Evolutionary conservation across 2,888 invertebrate species (phyloP).

Genomic region (Lacanobia wlatinum): DNA sequence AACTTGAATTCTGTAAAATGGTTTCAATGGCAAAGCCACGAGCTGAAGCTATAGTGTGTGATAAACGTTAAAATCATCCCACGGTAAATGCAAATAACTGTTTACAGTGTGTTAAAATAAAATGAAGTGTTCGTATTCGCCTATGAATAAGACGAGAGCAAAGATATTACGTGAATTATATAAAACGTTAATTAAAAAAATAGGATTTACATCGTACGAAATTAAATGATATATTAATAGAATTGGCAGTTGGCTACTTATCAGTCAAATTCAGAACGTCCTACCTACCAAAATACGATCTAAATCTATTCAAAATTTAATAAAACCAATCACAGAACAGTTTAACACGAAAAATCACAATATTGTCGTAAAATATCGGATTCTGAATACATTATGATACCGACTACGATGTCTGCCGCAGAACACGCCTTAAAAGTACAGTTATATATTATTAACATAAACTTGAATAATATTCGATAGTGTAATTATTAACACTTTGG

Average conservation of each 20-base stretch:
- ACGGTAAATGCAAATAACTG: neutral
- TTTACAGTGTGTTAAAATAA: neutral
- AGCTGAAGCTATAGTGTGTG: neutral
- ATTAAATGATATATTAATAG: no score
- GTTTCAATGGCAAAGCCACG: neutral
- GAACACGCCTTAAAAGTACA: conserved; percentile 39
- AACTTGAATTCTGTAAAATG: neutral
- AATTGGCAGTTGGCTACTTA: no score
- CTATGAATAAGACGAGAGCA: neutral
- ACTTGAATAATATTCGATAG: conserved; percentile 40
- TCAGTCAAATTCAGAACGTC: neutral
- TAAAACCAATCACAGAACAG: conserved; percentile 33
- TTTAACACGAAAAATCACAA: conserved; percentile 43
- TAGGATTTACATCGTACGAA: no score
- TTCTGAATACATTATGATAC: conserved; percentile 52
- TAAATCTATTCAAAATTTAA: conserved; percentile 14
- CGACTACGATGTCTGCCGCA: conserved; percentile 4
- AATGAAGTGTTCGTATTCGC: neutral
- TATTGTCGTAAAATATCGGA: conserved; percentile 44
- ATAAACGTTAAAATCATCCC: neutral
- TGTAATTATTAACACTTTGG: conserved; percentile 14
- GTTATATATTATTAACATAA: conserved; percentile 64
- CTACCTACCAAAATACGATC: neutral
- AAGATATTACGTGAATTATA: no score
- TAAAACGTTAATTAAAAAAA: no score